Base-by-base conservation (phyloP, 2,797 vertebrate genomes). In the Heterohyrax brucei region DNA sequence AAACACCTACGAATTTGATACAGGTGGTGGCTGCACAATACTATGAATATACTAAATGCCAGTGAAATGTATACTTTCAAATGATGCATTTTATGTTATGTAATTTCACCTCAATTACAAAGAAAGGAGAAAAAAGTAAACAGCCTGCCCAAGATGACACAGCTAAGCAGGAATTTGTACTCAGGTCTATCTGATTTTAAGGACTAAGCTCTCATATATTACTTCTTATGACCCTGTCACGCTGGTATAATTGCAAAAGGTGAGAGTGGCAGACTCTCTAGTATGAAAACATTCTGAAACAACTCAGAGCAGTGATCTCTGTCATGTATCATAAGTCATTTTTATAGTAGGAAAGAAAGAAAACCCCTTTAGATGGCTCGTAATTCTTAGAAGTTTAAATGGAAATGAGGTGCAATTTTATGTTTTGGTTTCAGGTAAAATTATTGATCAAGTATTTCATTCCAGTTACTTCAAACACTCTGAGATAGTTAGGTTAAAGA, bases 381-480 rank as follows among this genome's bases (percentile, higher is more conserved):
- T 46, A 84, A 90, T 72, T 86, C 30, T 50, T 87, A 78, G 18
- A 89, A 89, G 21, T 66, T 77, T 95, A 84, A 89, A 53, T 91
- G 21, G 73, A 94, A 91, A 90, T 89, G 33, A 86, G 48, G 50
- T 84, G 53, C 10, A 78, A 64, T 94, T 94, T 76, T 68, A 68
- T 59, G 85, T 84, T 28, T 91, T 92, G 33, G 59, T 89, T 16
- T 89, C 61, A 92, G 46, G 44, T 44, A 66, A 89, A 81, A 16
- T 95, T 92, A 94, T 68, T 82, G 56, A 30, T 90, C 70, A 96
- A 89, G 24, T 85, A 93, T 95, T 98, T 97, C 97, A 98, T 97
- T 96, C 97, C 97, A 98, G 97, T 98, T 97, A 98, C 78, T 97
- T 97, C 97, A 96, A 95, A 95, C 12, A 4, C 19, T 94, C 90